Percentiles rank a stretch among this genome's conserved stretches.
phyloP scores from a whole-genome alignment of 2,797 vertebrate species.

The Protosalanx chinensis region DNA sequence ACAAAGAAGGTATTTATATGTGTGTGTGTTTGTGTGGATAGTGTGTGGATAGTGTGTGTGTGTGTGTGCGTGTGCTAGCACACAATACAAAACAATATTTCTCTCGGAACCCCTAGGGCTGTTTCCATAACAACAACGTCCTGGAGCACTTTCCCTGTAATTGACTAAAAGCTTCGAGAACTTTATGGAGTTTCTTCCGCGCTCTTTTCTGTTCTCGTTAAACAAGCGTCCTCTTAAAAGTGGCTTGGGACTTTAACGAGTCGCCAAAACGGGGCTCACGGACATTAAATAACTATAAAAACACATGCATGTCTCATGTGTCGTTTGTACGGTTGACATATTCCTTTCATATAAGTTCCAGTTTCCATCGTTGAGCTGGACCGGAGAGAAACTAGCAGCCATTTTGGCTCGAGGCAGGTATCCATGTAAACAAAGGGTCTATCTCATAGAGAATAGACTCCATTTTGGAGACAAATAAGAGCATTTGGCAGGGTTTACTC shows the following conservation, averaged over 20 bases:
- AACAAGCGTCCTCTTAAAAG: conserved; percentile 67
- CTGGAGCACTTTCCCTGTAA: conserved; percentile 64
- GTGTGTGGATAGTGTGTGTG: neutral
- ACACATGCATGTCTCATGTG: conserved; percentile 48
- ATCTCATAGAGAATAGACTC: neutral
- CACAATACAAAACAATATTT: conserved; percentile 52
- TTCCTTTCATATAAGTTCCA: conserved; percentile 46
- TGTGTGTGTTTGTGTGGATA: conserved; percentile 12
- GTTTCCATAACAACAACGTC: conserved; percentile 61
- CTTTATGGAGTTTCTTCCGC: conserved; percentile 77
- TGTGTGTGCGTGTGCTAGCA: conserved; percentile 28
- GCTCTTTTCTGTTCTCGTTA: conserved; percentile 75
- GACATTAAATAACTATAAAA: conserved; percentile 64
- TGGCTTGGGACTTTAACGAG: conserved; percentile 66
- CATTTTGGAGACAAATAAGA: neutral
- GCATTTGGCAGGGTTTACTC: neutral
- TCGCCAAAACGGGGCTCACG: conserved; percentile 57
- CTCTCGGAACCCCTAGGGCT: conserved; percentile 50
- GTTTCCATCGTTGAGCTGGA: conserved; percentile 36
- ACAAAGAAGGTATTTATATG: conserved; percentile 20
- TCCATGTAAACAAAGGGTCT: neutral
- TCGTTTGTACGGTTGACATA: conserved; percentile 43
- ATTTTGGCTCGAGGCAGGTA: conserved; percentile 30
- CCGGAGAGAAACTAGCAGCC: conserved; percentile 36
- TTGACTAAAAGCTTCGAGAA: conserved; percentile 76